phyloP scores from a whole-genome alignment of 1,140 invertebrate genomes.

The Anastatus disparis region DNA sequence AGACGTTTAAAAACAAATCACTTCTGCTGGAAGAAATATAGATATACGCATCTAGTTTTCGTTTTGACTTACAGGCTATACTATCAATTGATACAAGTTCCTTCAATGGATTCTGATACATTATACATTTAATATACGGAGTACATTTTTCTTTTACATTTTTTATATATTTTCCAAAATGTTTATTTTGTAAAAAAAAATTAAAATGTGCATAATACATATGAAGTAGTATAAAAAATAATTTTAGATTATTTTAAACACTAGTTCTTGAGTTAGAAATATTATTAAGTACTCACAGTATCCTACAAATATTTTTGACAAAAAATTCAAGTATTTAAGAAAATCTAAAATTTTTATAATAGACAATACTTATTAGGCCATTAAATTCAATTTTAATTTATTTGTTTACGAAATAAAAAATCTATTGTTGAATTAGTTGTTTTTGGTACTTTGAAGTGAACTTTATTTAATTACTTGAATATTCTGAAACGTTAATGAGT shows the following conservation, averaged over 20 bases:
- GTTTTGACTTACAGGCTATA: background rate
- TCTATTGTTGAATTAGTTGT: too few relatives aligned
- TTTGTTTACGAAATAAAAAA: too few relatives aligned
- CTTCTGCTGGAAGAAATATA: background rate
- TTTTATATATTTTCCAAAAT: background rate
- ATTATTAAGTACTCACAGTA: too few relatives aligned
- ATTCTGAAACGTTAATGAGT: too few relatives aligned
- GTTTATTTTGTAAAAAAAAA: background rate
- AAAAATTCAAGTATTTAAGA: background rate
- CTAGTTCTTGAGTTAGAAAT: background rate
- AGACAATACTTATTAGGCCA: too few relatives aligned
- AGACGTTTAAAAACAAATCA: constrained; percentile 6
- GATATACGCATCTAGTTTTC: background rate
- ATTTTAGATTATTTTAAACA: background rate
- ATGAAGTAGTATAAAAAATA: background rate
- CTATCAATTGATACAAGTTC: background rate
- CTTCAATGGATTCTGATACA: background rate
- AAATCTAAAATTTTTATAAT: background rate
- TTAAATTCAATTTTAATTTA: too few relatives aligned
- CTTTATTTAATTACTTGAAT: too few relatives aligned
- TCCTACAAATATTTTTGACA: background rate
- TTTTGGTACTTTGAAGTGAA: too few relatives aligned
- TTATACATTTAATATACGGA: background rate
- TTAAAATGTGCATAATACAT: background rate
- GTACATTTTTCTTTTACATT: background rate